These are phyloP conservation scores for Carcinoscorpius rotundicauda DNA, from an alignment of 1,140 invertebrate species.

Conservation along the genomic window DNA sequence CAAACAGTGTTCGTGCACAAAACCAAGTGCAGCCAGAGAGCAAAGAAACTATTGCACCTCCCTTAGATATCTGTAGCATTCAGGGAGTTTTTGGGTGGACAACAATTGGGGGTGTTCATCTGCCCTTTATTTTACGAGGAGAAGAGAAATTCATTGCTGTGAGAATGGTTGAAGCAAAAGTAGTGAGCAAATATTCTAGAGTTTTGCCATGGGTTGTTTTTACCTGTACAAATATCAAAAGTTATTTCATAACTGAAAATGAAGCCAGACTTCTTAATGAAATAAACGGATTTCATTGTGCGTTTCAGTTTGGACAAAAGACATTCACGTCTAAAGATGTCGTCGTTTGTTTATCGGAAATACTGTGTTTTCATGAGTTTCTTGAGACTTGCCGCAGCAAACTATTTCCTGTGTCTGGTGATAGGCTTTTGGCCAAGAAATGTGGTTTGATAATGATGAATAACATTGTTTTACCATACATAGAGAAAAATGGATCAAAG, in stretches of 20 bases:
- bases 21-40: too few relatives aligned
- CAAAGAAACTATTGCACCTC: too few relatives aligned
- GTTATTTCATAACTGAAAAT: constrained; percentile 82
- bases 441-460: constrained; percentile 91
- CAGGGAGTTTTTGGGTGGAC: constrained; percentile 82
- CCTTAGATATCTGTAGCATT: constrained; percentile 37
- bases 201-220: constrained; percentile 30
- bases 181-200: constrained; percentile 49
- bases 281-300: constrained; percentile 85
- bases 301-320: constrained; percentile 74
- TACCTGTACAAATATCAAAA: constrained; percentile 70
- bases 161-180: constrained; percentile 66
- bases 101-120: constrained; percentile 63
- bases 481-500: constrained; percentile 63
- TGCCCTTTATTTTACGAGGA: constrained; percentile 73
- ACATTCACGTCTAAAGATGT: constrained; percentile 80
- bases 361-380: constrained; percentile 80
- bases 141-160: constrained; percentile 74
- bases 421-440: constrained; percentile 42
- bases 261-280: constrained; percentile 86
- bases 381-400: constrained; percentile 57
- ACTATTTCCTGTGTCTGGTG: constrained; percentile 54
- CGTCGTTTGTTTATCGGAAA: constrained; percentile 72
- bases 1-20: too few relatives aligned
- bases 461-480: constrained; percentile 86